Base-by-base conservation (phyloP, 2,888 invertebrate species). In the Drosophila tanythrix region DNA sequence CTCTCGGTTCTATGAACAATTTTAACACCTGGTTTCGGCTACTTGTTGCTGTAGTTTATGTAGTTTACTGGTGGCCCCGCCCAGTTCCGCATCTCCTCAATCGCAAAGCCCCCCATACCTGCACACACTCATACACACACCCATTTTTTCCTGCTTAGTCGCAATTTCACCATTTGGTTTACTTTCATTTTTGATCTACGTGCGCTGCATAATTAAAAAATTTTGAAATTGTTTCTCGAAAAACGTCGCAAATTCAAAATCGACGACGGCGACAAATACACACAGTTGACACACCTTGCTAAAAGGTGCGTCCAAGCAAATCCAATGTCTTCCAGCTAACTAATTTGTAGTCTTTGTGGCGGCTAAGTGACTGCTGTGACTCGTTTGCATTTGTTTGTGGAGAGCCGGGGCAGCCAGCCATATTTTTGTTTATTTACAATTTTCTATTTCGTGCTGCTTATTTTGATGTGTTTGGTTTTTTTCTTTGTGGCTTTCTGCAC, bases 171-270 rank as follows among this genome's bases (percentile, higher is more conserved):
- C 83, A 83, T 87, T 76, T 71, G 78, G 82, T 74, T 87, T 83
- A 85, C 85, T 85, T 85, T 85, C 85, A 84, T 85, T 85, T 85
- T 82, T 85, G 89, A 79, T 73, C 82, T 82, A 85, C 85, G 89
- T 85, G 85, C 78, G 52, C 67, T 65, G 85, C 87, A 85, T 85
- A 88, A 87, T 87, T 78, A 81, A 87, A 76, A 81, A 59, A 57
- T n/a, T 67, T 72, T 78, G 50, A 79, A 78, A 79, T 78, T 62
- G 65, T 77, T 77, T 79, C 74, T 79, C 74, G 70, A 66, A 79
- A 79, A 67, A 46, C 73, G 70, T 81, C 77, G 81, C 79, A 66
- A 78, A 80, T 79, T 58, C 70, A 70, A 78, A 80, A 74, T 55
- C 70, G 52, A 53, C 43, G 43, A 53, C 52, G 33, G 15, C 21